phyloP scores from a whole-genome alignment of 1,140 invertebrate species.

The Phortica variegata region DNA sequence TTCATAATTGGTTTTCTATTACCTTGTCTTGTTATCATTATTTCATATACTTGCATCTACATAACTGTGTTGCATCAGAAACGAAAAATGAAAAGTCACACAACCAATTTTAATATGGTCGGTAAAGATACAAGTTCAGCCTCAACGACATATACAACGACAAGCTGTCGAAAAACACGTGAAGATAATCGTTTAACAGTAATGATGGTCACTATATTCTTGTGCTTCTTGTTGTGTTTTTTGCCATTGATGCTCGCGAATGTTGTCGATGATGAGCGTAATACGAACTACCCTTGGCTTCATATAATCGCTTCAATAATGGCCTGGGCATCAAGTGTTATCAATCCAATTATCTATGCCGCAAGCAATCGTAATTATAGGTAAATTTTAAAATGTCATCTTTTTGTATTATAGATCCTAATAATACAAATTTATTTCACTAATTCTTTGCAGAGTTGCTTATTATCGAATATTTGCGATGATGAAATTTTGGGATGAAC shows the following conservation, averaged over 20 bases:
- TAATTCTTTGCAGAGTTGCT: slow-evolving; percentile 32
- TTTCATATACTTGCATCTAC: slow-evolving; percentile 84
- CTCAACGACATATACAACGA: slow-evolving; percentile 32
- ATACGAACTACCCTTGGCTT: slow-evolving; percentile 68
- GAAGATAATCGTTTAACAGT: slow-evolving; percentile 79
- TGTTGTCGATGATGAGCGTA: slow-evolving; percentile 70
- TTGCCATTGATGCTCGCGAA: slow-evolving; percentile 84
- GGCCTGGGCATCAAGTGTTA: slow-evolving; percentile 82
- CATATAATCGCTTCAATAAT: slow-evolving; percentile 79
- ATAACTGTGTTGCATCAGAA: slow-evolving; percentile 74
- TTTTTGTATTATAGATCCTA: not conserved
- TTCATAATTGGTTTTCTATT: slow-evolving; percentile 81
- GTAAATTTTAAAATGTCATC: slow-evolving; percentile 18
- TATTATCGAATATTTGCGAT: slow-evolving; percentile 49
- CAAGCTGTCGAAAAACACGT: slow-evolving; percentile 51
- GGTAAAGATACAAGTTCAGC: slow-evolving; percentile 29
- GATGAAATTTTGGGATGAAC: slow-evolving; percentile 54
- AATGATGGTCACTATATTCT: slow-evolving; percentile 83
- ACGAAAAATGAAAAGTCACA: slow-evolving; percentile 61
- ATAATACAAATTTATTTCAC: not conserved
- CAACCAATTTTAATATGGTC: slow-evolving; percentile 40
- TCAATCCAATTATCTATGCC: slow-evolving; percentile 86
- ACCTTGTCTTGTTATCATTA: slow-evolving; percentile 78
- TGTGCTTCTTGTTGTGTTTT: slow-evolving; percentile 81
- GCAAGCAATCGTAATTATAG: slow-evolving; percentile 79